Base-by-base conservation (phyloP, 1,140 invertebrate species). In the Nautilus pompilius region DNA sequence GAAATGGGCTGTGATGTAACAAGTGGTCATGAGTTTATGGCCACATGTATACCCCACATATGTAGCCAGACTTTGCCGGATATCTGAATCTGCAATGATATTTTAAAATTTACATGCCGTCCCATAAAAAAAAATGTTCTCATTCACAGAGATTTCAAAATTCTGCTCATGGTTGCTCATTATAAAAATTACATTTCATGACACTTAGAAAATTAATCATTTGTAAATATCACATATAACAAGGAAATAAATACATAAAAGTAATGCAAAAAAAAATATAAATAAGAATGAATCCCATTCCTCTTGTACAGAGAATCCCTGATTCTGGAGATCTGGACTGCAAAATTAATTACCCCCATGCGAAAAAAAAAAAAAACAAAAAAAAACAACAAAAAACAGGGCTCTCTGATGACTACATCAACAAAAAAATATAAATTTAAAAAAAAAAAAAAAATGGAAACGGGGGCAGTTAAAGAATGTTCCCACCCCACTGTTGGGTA, bases 281-380 rank as follows among this genome's bases (percentile, higher is more conserved):
- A 53, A 53, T 53, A 53, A 53, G 49, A 53, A 53, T 53, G 49
- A 53, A 53, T 53, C 49, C 49, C 49, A 53, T 53, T 53, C 49
- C 49, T 53, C 29, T 53, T 28, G 49, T 53, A 28, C 49, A 53
- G 49, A 53, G 49, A 53, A 53, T 53, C 49, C 49, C 49, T 53
- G 49, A 53, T 53, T 53, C 49, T 53, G 24, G 49, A 53, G 49
- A 53, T 53, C 49, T 53, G 49, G 49, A 53, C 49, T 53, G 49
- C 49, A 53, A 53, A n/a, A n/a, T n/a, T n/a, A n/a, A n/a, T n/a
- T n/a, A n/a, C n/a, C n/a, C n/a, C n/a, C n/a, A n/a, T n/a, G n/a
- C n/a, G n/a, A n/a, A n/a, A n/a, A n/a, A n/a, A n/a, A n/a, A n/a
- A n/a, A n/a, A n/a, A n/a, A n/a, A n/a, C n/a, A n/a, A n/a, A n/a